Evolutionary conservation across 1,140 invertebrate genomes (phyloP), one percentile per base, ranked within the genome.

Genomic region (Trichonephila clavata): DNA sequence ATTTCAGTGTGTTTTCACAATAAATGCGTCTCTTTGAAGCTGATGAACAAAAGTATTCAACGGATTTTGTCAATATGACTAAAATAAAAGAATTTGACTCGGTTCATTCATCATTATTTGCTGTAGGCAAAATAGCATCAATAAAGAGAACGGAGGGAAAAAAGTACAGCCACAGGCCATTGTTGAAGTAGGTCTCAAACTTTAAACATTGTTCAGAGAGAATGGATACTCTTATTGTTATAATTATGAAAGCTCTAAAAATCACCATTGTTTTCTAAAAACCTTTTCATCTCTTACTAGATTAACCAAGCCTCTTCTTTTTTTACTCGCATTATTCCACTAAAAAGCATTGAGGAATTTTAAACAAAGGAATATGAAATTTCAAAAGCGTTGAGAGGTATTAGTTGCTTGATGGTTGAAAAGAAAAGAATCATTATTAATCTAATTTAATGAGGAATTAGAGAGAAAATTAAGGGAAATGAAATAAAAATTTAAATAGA

Each of bases 151-250:
- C 5, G 20, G 18, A 39, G 20, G 24, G 61, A 32, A 86, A 63
- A 60, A 61, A 63, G 59, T 3, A 18, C 84, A 20, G 57, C 84
- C 59, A 24, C 84, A 86, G 14, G 59, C 24, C 20, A 63, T 86
- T 86, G 59, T 86, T 86, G 20, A 63, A 61, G 57, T 63, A 39
- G 84, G 43, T 86, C 32, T 39, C 60, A 86, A 61, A 86, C 50
- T 86, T 86, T 86, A 86, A 86, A 86, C 84, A 86, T 63, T 60
- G 84, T 32, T 57, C 16, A 60, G 84, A 60, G 24, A 60, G 10
- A 86, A 60, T 21, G 27, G n/a, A 86, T 32, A 24, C 3, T 61
- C n/a, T 59, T 43, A 86, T 86, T 86, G 57, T 86, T 86, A 63
- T 63, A 86, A 63, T 63, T 86, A 86, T 60, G 59, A 32, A 86